Conservation (phyloP, 2,113 vertebrate genomes). For the Rhinopomastus cyanomelas region DNA sequence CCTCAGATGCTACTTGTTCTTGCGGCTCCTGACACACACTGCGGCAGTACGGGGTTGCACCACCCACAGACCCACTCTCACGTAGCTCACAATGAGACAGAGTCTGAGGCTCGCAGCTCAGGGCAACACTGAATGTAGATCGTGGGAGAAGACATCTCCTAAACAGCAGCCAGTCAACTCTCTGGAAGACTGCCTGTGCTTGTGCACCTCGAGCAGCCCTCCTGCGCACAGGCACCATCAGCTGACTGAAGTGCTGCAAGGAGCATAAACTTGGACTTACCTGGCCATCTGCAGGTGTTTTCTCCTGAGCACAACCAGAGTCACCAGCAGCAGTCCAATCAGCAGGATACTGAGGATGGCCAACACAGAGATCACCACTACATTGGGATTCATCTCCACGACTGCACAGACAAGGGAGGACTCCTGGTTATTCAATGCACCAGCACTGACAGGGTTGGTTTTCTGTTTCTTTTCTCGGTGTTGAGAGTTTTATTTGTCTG, state of each 20-base stretch:
- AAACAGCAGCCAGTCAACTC: background rate
- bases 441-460: background rate
- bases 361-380: conserved; percentile 90
- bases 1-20: background rate
- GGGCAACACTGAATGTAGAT: background rate
- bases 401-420: conserved; percentile 70
- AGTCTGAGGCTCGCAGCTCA: background rate
- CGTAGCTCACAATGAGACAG: background rate
- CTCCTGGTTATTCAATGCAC: background rate
- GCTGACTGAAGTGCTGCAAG: background rate
- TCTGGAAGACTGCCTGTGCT: background rate
- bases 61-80: background rate
- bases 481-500: background rate
- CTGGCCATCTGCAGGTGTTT: conserved; percentile 93
- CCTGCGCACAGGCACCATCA: background rate
- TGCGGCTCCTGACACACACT: background rate
- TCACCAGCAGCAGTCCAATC: conserved; percentile 86
- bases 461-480: background rate
- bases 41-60: background rate
- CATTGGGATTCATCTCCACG: conserved; percentile 90
- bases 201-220: background rate
- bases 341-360: conserved; percentile 90
- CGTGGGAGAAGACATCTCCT: background rate
- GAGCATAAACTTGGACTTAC: conserved; percentile 49
- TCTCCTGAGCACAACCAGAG: conserved; percentile 88